phyloP scores from a whole-genome alignment of 2,888 invertebrate species.

The Anticlea derivata region DNA sequence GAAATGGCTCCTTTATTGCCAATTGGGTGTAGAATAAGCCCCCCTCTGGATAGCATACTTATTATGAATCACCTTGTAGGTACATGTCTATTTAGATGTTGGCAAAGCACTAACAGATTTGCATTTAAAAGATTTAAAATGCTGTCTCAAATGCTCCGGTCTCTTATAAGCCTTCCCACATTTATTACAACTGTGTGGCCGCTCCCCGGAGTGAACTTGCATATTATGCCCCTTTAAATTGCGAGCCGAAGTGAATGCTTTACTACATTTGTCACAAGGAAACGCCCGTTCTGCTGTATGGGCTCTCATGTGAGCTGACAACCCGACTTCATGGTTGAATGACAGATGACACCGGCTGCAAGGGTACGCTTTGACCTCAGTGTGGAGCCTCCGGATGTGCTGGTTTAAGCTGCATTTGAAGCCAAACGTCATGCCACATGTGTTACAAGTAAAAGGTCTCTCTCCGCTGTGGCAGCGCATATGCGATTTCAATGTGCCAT shows the following conservation, averaged over 20 bases:
- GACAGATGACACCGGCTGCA: conserved; percentile 10
- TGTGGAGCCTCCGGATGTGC: conserved; percentile 12
- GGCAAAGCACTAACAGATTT: not conserved
- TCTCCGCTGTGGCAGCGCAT: conserved; percentile 8
- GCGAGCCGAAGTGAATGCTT: conserved; percentile 4
- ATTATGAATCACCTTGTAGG: no score
- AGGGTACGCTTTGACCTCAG: conserved; percentile 12
- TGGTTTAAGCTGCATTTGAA: conserved; percentile 16
- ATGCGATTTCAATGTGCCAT: conserved; percentile 8
- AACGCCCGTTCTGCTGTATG: conserved; percentile 4
- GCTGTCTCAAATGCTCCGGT: conserved; percentile 11
- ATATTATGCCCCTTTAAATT: conserved; percentile 16
- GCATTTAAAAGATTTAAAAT: conserved; percentile 12
- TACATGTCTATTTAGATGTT: not conserved
- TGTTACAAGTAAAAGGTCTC: conserved; percentile 1
- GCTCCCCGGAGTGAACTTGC: conserved; percentile 4
- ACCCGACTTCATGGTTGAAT: conserved; percentile 4
- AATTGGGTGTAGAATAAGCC: no score
- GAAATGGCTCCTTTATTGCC: no score
- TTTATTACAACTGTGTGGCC: conserved; percentile 5
- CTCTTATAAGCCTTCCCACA: conserved; percentile 10
- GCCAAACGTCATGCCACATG: conserved; percentile 7
- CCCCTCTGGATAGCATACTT: no score
- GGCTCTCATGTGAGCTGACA: conserved; percentile 1
- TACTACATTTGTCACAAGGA: conserved; percentile 8